These are phyloP conservation scores for Endomychus coccineus DNA, from an alignment of 2,888 invertebrate species.

Conservation along the genomic window DNA sequence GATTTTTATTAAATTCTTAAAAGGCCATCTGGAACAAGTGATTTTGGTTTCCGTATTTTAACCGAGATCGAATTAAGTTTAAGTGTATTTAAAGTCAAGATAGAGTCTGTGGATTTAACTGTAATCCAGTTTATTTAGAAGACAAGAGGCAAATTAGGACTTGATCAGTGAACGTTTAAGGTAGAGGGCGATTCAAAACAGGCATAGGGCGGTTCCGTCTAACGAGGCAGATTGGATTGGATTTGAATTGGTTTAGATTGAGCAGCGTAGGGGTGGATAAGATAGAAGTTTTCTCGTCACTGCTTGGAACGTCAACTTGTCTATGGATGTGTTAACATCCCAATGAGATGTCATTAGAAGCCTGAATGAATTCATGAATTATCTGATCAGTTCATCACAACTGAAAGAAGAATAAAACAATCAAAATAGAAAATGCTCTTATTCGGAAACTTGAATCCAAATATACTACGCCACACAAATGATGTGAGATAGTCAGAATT, in stretches of 20 bases:
- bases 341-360: no score
- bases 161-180: slow-evolving; percentile 42
- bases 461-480: no score
- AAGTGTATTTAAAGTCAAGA: neutral
- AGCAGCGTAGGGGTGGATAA: no score
- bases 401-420: no score
- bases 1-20: slow-evolving; percentile 37
- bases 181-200: slow-evolving; percentile 32
- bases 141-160: slow-evolving; percentile 42
- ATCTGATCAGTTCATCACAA: no score
- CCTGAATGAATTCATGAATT: no score
- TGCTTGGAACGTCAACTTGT: no score
- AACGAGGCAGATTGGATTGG: slow-evolving; percentile 34
- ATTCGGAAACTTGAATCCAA: no score
- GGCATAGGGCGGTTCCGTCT: slow-evolving; percentile 29
- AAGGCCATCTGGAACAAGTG: slow-evolving; percentile 33
- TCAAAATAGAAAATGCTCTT: no score
- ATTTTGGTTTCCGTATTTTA: slow-evolving; percentile 17
- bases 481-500: no score
- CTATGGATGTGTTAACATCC: no score
- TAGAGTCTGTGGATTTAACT: slow-evolving; percentile 27
- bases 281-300: no score
- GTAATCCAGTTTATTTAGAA: slow-evolving; percentile 41
- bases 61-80: neutral
- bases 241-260: slow-evolving; percentile 35